Evolutionary conservation across 2,797 vertebrate genomes (phyloP).

Genomic region (Alouatta caraya): DNA sequence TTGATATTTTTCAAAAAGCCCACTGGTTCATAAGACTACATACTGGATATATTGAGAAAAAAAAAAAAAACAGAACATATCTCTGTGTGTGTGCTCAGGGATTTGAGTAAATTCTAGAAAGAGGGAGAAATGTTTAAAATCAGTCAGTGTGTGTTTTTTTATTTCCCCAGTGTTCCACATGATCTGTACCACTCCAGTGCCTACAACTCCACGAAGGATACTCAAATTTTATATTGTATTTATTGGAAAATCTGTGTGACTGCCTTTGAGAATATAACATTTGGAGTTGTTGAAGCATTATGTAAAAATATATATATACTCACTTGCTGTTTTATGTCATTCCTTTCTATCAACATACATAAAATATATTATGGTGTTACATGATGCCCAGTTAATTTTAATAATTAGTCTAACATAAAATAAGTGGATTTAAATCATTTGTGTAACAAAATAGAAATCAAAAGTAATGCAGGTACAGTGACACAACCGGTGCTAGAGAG

Average conservation of each 20-base stretch:
- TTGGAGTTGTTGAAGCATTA: background rate
- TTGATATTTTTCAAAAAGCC: background rate
- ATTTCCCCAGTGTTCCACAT: background rate
- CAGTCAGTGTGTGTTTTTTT: background rate
- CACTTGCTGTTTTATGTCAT: background rate
- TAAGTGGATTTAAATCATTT: conserved; percentile 9
- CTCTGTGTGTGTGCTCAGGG: background rate
- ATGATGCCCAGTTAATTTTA: background rate
- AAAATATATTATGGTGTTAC: background rate
- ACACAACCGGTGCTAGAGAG: background rate
- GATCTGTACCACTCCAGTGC: background rate
- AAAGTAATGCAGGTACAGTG: background rate
- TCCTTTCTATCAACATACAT: background rate
- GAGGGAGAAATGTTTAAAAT: background rate
- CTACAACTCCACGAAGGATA: background rate
- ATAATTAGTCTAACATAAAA: conserved; percentile 41
- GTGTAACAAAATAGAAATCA: conserved; percentile 30
- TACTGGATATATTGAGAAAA: background rate
- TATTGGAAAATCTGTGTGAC: background rate
- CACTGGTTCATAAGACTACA: background rate
- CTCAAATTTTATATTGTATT: conserved; percentile 44
- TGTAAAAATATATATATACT: background rate
- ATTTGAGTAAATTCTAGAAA: background rate
- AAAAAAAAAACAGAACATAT: background rate
- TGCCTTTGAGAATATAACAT: conserved; percentile 34